phyloP scores from a whole-genome alignment of 2,888 invertebrate species.

The Morpho deidamia region DNA sequence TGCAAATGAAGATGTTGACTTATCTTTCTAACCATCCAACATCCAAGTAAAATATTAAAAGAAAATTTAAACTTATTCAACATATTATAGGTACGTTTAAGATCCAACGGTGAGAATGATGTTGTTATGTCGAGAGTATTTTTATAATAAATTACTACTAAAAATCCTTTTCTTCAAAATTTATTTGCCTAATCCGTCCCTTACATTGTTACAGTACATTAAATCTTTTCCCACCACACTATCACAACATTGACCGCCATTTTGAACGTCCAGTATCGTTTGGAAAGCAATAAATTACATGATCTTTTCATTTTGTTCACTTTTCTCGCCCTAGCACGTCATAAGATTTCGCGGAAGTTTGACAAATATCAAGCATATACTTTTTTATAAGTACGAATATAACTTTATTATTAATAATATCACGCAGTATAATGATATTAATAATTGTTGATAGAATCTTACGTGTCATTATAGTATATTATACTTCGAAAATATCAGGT shows the following conservation, averaged over 20 bases:
- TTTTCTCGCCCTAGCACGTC: not conserved
- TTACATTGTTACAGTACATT: slow-evolving; percentile 4
- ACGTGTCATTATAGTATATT: too few species aligned
- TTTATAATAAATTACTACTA: not conserved
- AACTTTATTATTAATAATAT: too few species aligned
- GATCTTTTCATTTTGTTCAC: slow-evolving; percentile 7
- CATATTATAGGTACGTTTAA: too few species aligned
- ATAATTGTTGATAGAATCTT: too few species aligned
- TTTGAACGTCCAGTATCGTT: slow-evolving; percentile 7
- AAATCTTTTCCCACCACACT: slow-evolving; percentile 1
- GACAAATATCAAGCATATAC: not conserved
- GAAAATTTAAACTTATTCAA: too few species aligned
- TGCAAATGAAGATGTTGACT: too few species aligned
- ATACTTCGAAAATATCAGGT: too few species aligned
- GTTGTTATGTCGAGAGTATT: not conserved
- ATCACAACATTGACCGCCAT: slow-evolving; percentile 9
- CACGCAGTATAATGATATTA: too few species aligned
- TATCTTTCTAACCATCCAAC: too few species aligned
- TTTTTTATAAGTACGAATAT: too few species aligned
- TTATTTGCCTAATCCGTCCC: slow-evolving; percentile 4
- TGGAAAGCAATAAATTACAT: slow-evolving; percentile 7
- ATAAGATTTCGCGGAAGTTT: slow-evolving; percentile 1
- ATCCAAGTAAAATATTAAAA: too few species aligned
- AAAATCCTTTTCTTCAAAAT: not conserved
- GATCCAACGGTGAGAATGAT: not conserved